Conservation (phyloP, 1,140 invertebrate genomes). For the Amyelois transitella region DNA sequence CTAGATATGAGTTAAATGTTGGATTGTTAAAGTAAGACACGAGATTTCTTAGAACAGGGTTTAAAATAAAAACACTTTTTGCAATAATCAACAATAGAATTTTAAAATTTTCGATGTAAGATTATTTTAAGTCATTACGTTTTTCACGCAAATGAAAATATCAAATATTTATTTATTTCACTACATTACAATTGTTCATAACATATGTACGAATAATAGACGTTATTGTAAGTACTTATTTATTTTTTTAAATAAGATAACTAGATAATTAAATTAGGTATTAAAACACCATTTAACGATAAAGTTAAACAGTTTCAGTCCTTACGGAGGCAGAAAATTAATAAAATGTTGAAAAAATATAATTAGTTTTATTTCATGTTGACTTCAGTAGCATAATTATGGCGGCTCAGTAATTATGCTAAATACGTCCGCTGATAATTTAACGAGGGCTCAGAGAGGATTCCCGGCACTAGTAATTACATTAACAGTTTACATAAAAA, state of each 20-base stretch:
- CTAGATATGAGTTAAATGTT: constrained; percentile 20
- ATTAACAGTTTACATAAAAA: background rate
- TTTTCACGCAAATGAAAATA: no score
- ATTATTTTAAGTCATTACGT: no score
- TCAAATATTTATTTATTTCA: no score
- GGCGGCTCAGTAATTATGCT: constrained; percentile 1
- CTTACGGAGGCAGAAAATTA: background rate
- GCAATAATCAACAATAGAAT: no score
- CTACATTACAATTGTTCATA: no score
- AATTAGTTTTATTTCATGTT: background rate
- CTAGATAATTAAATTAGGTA: no score
- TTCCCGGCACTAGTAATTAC: background rate
- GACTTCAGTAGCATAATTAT: constrained; percentile 1
- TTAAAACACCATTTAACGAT: background rate
- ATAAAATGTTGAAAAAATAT: background rate
- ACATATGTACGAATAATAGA: no score
- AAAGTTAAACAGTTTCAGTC: background rate
- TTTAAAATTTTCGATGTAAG: background rate
- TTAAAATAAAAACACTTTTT: no score
- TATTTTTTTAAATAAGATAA: no score
- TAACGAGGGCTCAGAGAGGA: background rate
- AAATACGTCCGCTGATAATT: background rate
- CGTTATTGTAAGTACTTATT: no score
- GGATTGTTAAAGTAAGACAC: no score
- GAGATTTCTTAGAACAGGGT: no score